A percentile compares a stretch with the other conserved stretches of the same genome.
phyloP scores from a whole-genome alignment of 1,140 invertebrate species.

The Muscidifurax raptorellus region DNA sequence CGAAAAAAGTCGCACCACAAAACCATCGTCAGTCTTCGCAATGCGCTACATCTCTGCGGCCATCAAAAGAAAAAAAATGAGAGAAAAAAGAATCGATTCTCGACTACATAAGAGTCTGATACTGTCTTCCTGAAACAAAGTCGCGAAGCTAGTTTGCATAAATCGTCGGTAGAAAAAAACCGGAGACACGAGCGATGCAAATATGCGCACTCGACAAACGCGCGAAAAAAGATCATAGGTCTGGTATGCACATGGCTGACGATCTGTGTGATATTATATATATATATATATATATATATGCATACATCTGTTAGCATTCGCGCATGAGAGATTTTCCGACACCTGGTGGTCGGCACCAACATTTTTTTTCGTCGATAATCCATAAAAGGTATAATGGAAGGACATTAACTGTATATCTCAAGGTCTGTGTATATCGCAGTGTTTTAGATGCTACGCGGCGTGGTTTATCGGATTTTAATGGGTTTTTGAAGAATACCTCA shows the following conservation, averaged over 20 bases:
- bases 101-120: neutral
- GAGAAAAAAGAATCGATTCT: neutral
- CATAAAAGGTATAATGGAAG: neutral
- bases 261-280: neutral
- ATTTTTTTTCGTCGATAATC: neutral
- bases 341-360: neutral
- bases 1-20: neutral
- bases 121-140: neutral
- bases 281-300: slow-evolving; percentile 8
- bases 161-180: neutral
- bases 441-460: neutral
- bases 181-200: neutral
- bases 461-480: neutral
- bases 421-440: neutral
- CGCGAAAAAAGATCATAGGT: neutral
- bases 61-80: neutral
- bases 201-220: neutral
- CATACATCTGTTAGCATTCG: neutral
- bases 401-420: neutral
- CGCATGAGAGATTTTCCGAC: neutral
- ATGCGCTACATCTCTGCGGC: neutral
- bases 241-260: neutral
- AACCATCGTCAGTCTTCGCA: neutral
- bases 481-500: neutral
- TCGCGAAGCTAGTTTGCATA: slow-evolving; percentile 1